Evolutionary conservation across 2,113 vertebrate genomes (phyloP).

Genomic region (Rostratula benghalensis): DNA sequence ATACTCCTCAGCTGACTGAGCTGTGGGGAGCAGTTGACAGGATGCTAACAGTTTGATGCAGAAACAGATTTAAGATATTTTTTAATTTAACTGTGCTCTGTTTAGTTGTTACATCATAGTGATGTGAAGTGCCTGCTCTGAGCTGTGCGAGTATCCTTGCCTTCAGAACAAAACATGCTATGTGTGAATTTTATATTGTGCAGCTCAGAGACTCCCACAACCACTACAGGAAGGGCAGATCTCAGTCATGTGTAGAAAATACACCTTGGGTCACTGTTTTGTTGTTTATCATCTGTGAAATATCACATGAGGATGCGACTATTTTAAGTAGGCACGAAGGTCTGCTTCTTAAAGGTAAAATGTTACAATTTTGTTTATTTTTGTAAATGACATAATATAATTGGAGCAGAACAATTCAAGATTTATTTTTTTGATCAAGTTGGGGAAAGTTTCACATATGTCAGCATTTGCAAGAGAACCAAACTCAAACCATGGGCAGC

Average conservation of each 20-base stretch:
- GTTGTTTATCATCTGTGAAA: background rate
- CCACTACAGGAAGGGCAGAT: background rate
- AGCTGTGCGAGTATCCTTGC: rapidly evolving
- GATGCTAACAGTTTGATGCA: background rate
- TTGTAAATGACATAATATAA: background rate
- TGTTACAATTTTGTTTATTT: background rate
- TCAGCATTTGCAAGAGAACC: background rate
- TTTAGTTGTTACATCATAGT: background rate
- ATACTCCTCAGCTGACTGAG: background rate
- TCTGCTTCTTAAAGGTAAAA: background rate
- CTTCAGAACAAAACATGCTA: background rate
- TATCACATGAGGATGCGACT: background rate
- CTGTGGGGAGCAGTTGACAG: background rate
- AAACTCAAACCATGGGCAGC: background rate
- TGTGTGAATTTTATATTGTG: background rate
- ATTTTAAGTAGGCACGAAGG: background rate
- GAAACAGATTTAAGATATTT: background rate
- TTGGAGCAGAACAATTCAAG: background rate
- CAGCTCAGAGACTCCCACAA: background rate
- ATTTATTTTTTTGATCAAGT: background rate
- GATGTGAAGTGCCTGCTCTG: background rate
- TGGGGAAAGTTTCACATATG: background rate
- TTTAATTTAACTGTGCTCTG: background rate
- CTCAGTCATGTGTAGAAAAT: background rate
- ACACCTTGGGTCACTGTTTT: background rate